A percentile compares a stretch with the other conserved stretches of the same genome.
Evolutionary conservation across 2,888 invertebrate species (phyloP).

Genomic region (Chloroclystis v-ata): DNA sequence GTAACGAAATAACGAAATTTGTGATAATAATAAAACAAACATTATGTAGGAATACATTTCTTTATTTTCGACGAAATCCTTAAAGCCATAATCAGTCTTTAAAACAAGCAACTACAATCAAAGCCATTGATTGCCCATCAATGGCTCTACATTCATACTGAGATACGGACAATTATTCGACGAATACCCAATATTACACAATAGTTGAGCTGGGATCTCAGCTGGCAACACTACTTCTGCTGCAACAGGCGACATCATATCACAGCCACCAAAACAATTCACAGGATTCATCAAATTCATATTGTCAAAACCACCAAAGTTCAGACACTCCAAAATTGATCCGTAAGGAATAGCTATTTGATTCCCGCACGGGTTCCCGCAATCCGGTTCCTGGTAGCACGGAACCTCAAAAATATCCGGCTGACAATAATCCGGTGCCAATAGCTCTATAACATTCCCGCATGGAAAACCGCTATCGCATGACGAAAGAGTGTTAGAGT

Average conservation of each 20-base stretch:
- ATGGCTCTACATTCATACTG: slow-evolving; percentile 40
- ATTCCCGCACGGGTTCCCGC: neutral
- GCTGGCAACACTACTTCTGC: slow-evolving; percentile 42
- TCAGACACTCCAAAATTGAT: neutral
- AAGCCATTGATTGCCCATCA: neutral
- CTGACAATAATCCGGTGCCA: slow-evolving; percentile 14
- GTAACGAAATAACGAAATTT: too few species aligned
- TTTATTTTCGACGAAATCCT: too few species aligned
- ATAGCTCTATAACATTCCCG: slow-evolving; percentile 17
- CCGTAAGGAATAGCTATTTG: neutral
- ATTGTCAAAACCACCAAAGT: neutral
- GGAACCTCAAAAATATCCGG: slow-evolving; percentile 12
- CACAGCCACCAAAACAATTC: neutral
- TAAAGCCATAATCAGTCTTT: neutral
- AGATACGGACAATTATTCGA: slow-evolving; percentile 39
- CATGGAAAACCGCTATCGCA: slow-evolving; percentile 11
- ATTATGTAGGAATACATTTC: too few species aligned
- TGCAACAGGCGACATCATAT: slow-evolving; percentile 24
- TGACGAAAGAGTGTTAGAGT: neutral
- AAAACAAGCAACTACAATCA: neutral
- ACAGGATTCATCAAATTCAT: slow-evolving; percentile 3
- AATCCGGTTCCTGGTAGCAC: slow-evolving; percentile 11
- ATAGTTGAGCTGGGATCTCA: slow-evolving; percentile 44
- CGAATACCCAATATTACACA: slow-evolving; percentile 40
- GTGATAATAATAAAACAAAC: too few species aligned